phyloP scores from a whole-genome alignment of 2,113 vertebrate species.

The Gadus chalcogrammus region DNA sequence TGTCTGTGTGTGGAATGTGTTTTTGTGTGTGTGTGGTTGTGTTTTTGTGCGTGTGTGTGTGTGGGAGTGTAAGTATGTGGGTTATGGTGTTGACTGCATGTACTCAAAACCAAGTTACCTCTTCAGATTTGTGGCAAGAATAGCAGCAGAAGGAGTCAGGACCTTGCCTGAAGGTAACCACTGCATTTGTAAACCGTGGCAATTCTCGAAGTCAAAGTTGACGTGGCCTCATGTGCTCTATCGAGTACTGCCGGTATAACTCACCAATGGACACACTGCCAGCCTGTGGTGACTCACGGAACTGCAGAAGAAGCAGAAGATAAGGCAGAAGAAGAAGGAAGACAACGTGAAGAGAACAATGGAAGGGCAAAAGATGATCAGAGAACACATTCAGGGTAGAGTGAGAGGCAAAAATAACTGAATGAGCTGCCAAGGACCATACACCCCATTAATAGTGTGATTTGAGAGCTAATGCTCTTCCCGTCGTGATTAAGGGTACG shows the following conservation, averaged over 20 bases:
- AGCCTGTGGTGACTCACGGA: not conserved
- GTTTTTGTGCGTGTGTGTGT: not conserved
- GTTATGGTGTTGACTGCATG: slow-evolving; percentile 9
- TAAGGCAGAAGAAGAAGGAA: slow-evolving; percentile 2
- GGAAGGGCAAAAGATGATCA: slow-evolving; percentile 1
- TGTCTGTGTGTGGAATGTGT: not conserved
- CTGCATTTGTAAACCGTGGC: too few species aligned
- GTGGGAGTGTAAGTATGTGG: not conserved
- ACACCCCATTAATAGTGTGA: slow-evolving; percentile 59
- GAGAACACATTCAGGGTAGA: not conserved
- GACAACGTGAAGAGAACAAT: not conserved
- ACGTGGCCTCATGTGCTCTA: too few species aligned
- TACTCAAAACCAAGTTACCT: not conserved
- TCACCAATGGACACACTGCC: too few species aligned
- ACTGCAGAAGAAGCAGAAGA: slow-evolving; percentile 23
- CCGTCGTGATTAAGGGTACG: slow-evolving; percentile 35
- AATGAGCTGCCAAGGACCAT: slow-evolving; percentile 44
- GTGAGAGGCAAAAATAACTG: slow-evolving; percentile 8
- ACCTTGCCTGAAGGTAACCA: too few species aligned
- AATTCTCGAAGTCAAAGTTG: too few species aligned
- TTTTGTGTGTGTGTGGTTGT: too few species aligned
- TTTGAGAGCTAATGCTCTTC: slow-evolving; percentile 49
- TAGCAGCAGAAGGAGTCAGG: too few species aligned
- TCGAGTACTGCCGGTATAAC: too few species aligned
- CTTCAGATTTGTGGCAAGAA: too few species aligned